phyloP scores from a whole-genome alignment of 2,113 vertebrate genomes.

The Toxotes chatareus region DNA sequence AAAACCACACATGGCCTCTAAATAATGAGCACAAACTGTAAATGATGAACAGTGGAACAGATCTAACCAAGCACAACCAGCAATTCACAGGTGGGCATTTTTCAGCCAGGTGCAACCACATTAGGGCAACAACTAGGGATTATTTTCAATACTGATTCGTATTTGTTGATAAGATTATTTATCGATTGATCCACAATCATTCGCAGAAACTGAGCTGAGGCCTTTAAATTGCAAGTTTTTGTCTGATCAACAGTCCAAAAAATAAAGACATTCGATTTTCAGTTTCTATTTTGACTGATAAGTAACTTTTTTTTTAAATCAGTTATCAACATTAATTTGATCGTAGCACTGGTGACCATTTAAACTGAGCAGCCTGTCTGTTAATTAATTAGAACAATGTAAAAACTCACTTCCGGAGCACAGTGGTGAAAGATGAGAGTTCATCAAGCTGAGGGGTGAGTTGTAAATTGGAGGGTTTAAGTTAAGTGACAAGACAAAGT shows the following conservation, averaged over 20 bases:
- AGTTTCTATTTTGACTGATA: not conserved
- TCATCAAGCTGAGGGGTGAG: not conserved
- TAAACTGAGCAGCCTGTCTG: not conserved
- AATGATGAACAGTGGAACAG: not conserved
- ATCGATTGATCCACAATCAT: not conserved
- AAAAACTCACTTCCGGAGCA: not conserved
- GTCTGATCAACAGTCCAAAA: not conserved
- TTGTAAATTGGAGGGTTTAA: slow-evolving; percentile 26
- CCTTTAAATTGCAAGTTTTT: not conserved
- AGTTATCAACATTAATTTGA: not conserved
- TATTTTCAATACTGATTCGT: not conserved
- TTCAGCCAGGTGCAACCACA: not conserved
- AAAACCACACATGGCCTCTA: not conserved
- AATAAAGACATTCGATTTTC: not conserved
- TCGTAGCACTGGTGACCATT: not conserved
- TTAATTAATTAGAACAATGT: not conserved
- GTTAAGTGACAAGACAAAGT: slow-evolving; percentile 60
- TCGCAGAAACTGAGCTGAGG: not conserved
- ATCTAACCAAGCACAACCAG: not conserved
- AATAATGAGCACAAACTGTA: slow-evolving; percentile 5
- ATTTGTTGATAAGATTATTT: not conserved
- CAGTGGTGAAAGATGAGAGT: not conserved
- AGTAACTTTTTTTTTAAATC: not conserved
- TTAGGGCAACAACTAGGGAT: not conserved
- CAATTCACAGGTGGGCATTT: not conserved